Evolutionary conservation across 2,113 vertebrate species (phyloP).

Genomic region (Pluvianellus socialis): DNA sequence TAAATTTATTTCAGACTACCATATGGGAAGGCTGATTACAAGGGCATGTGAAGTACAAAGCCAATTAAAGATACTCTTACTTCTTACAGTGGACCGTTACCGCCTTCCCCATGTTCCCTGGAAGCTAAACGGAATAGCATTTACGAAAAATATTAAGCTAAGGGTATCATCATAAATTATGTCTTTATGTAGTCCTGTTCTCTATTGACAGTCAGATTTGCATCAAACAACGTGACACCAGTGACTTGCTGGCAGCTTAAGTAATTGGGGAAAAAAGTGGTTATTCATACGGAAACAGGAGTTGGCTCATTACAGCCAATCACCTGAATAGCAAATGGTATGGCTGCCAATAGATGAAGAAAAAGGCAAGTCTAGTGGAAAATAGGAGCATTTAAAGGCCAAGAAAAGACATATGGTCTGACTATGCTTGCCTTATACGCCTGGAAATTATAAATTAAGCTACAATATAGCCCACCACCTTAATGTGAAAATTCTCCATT

Average conservation of each 20-base stretch:
- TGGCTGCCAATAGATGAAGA: constrained; percentile 68
- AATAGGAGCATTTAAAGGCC: constrained; percentile 72
- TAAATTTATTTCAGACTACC: constrained; percentile 61
- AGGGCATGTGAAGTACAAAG: constrained; percentile 64
- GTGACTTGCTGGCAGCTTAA: constrained; percentile 69
- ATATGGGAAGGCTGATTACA: constrained; percentile 61
- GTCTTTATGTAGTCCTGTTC: constrained; percentile 1
- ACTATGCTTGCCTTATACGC: constrained; percentile 66
- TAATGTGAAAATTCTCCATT: constrained; percentile 34
- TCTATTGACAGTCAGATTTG: constrained; percentile 52
- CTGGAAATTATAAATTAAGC: constrained; percentile 69
- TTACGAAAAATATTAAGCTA: constrained; percentile 40
- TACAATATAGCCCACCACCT: constrained; percentile 54
- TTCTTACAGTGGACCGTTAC: constrained; percentile 42
- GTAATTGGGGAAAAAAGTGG: constrained; percentile 66
- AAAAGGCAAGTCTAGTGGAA: constrained; percentile 74
- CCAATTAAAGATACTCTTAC: constrained; percentile 60
- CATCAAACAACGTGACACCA: constrained; percentile 60
- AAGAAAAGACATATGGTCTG: constrained; percentile 71
- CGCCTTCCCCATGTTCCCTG: background rate
- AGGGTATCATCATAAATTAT: constrained; percentile 1
- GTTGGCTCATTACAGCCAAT: constrained; percentile 68
- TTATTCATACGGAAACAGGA: constrained; percentile 67
- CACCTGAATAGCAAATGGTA: constrained; percentile 71
- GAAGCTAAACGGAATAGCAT: background rate